These are phyloP conservation scores for Mesoligia furuncula DNA, from an alignment of 2,888 invertebrate species.

Conservation along the genomic window DNA sequence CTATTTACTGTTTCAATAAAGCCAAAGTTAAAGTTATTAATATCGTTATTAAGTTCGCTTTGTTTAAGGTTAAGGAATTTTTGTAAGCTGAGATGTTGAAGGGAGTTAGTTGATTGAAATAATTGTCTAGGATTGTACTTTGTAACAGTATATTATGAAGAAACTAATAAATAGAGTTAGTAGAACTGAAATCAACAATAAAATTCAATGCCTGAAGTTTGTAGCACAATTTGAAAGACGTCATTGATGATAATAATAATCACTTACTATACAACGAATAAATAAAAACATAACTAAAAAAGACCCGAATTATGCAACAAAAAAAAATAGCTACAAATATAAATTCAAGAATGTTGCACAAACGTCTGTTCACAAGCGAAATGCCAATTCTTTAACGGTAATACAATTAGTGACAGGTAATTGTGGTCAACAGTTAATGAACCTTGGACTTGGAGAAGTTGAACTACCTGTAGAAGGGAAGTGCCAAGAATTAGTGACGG, in stretches of 20 bases:
- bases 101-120: conserved; percentile 23
- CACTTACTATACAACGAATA: no score
- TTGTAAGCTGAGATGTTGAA: neutral
- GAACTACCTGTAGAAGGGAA: conserved; percentile 15
- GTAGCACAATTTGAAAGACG: neutral
- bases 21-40: conserved; percentile 32
- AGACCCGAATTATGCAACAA: neutral
- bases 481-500: conserved; percentile 20
- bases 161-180: neutral
- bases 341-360: conserved; percentile 7
- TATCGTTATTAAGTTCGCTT: conserved; percentile 41
- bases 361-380: conserved; percentile 22
- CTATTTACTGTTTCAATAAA: conserved; percentile 42
- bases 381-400: conserved; percentile 18
- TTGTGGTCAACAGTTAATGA: conserved; percentile 25
- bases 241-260: no score
- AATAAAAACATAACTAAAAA: neutral
- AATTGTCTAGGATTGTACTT: neutral
- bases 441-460: conserved; percentile 41
- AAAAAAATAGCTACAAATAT: conserved; percentile 11
- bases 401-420: conserved; percentile 21
- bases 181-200: neutral
- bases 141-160: conserved; percentile 3
- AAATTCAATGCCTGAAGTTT: neutral
- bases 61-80: conserved; percentile 15